A percentile compares a stretch with the other conserved stretches of the same genome.
phyloP scores from a whole-genome alignment of 2,888 invertebrate genomes.

The Marronus borbonicus region DNA sequence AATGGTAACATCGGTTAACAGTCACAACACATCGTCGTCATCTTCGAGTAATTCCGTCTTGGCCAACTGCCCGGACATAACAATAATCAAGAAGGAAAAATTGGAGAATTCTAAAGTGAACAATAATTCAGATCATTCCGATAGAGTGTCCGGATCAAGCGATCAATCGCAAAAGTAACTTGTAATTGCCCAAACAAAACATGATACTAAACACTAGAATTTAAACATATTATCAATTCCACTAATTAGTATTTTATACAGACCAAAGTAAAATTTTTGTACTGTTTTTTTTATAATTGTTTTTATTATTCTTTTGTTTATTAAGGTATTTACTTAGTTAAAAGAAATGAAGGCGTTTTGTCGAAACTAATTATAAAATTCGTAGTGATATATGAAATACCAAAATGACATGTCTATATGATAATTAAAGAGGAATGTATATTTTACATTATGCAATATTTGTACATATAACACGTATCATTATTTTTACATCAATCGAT shows the following conservation, averaged over 20 bases:
- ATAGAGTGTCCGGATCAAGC: conserved; percentile 60
- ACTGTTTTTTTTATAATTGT: conserved; percentile 62
- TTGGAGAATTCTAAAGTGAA: conserved; percentile 69
- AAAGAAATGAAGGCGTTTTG: conserved; percentile 50
- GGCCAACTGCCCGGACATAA: conserved; percentile 75
- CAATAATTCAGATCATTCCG: conserved; percentile 71
- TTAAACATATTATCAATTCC: conserved; percentile 62
- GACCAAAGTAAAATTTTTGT: conserved; percentile 70
- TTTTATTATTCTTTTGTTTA: conserved; percentile 56
- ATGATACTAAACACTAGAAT: conserved; percentile 34
- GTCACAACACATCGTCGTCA: conserved; percentile 37
- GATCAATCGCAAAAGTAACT: conserved; percentile 63
- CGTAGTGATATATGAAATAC: conserved; percentile 63
- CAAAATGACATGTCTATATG: conserved; percentile 59
- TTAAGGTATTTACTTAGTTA: conserved; percentile 49
- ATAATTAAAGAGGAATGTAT: conserved; percentile 43
- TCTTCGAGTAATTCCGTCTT: conserved; percentile 64
- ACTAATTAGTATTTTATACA: conserved; percentile 70
- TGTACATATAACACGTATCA: conserved; percentile 46
- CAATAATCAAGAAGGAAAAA: conserved; percentile 75
- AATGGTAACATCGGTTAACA: conserved; percentile 54
- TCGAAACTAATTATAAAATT: conserved; percentile 52
- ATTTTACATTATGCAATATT: conserved; percentile 52
- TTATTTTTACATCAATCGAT: conserved; percentile 42
- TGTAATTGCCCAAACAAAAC: conserved; percentile 49